Percentiles rank a stretch among this genome's conserved stretches.
phyloP scores from a whole-genome alignment of 2,113 vertebrate genomes.

The Boulengerochromis microlepis region DNA sequence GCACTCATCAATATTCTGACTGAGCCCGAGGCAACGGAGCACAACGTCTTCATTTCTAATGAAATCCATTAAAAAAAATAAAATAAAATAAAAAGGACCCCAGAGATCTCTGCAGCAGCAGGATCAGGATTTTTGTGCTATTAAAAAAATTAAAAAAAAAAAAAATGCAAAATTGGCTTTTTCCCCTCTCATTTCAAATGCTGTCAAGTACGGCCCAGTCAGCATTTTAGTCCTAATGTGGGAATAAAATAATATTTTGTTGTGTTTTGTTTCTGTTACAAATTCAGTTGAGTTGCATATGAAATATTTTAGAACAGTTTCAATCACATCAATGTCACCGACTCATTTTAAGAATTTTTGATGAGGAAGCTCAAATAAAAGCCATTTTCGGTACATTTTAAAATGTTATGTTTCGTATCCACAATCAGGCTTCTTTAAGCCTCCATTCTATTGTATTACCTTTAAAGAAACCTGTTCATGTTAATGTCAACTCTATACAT shows the following conservation, averaged over 20 bases:
- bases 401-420: rapidly evolving
- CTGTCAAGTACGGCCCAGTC: not conserved
- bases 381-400: rapidly evolving
- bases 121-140: not conserved
- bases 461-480: not conserved
- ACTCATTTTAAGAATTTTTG: not conserved
- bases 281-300: not conserved
- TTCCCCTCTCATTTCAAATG: rapidly evolving
- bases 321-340: rapidly evolving
- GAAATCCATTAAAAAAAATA: not conserved
- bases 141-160: too few relatives aligned
- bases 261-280: not conserved
- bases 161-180: not conserved
- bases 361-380: not conserved
- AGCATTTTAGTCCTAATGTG: not conserved
- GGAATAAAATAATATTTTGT: not conserved
- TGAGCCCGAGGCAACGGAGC: not conserved
- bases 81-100: rapidly evolving
- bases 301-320: not conserved
- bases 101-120: not conserved
- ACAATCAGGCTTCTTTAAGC: not conserved
- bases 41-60: not conserved
- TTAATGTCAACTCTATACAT: rapidly evolving
- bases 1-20: not conserved
- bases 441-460: not conserved